Base-by-base conservation (phyloP, 2,888 invertebrate species). In the Microplitis deprimator region DNA sequence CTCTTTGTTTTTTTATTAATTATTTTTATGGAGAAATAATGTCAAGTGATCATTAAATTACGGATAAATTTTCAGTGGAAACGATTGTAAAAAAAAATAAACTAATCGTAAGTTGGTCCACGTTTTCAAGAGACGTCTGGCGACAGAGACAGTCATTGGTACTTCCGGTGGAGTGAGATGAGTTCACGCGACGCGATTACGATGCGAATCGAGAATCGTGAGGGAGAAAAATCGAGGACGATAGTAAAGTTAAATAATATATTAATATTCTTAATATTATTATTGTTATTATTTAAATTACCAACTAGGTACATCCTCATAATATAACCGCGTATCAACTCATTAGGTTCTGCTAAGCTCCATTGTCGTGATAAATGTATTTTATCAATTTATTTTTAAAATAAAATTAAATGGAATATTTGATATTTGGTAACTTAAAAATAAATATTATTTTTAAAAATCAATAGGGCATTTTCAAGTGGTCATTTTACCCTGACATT, bases 241-340 rank as follows among this genome's bases (percentile, higher is more conserved):
- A 29, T 29, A 80, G 80, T 78, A 82, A 82, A 65, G 50, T 50
- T 50, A 50, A 50, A 50, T 2, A 50, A 76, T 65, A 73, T 29
- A 29, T 29, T 29, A 29, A 29, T 29, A 29, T 29, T 29, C 29
- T 29, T 29, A 29, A 29, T 29, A 29, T 29, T 20, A 20, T 20
- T 20, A 20, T 16, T 60, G 65, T 39, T n/a, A 59, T 16, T 39
- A n/a, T 64, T 38, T 61, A 85, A 85, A 84, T 84, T 83, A 83
- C 82, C 83, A 50, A 50, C 88, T 88, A 88, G 88, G 85, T 86
- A 89, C 89, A 89, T 89, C 89, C 89, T 89, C 88, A 88, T 89
- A 88, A 89, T 87, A 85, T 85, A 89, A 88, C 85, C 83, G 88
- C 88, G 88, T 88, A 87, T 87, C 85, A 85, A 85, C 85, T 62